phyloP scores from a whole-genome alignment of 2,888 invertebrate genomes.

The Ophonus ardosiacus region DNA sequence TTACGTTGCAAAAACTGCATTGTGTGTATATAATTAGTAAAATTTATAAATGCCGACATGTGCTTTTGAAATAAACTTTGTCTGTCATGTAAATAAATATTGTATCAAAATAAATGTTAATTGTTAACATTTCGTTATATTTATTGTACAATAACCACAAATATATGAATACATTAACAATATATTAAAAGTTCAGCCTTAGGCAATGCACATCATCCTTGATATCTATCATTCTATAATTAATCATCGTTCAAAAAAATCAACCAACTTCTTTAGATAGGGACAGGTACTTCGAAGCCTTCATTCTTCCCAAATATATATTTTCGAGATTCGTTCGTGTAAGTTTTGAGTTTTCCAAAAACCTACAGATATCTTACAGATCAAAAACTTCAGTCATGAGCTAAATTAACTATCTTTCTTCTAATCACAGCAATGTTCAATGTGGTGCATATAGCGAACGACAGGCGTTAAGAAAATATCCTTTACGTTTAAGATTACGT shows the following conservation, averaged over 20 bases:
- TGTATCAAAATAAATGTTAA: conserved; percentile 44
- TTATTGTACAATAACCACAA: conserved; percentile 45
- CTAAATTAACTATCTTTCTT: conserved; percentile 57
- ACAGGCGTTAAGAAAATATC: conserved; percentile 53
- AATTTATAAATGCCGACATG: conserved; percentile 21
- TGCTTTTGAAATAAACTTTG: neutral
- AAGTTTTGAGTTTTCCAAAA: conserved; percentile 59
- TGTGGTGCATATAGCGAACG: conserved; percentile 56
- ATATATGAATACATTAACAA: conserved; percentile 46
- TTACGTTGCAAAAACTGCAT: conserved; percentile 21
- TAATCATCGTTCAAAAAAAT: conserved; percentile 23
- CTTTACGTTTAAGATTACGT: conserved; percentile 51
- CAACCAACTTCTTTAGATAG: conserved; percentile 53
- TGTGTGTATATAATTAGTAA: neutral
- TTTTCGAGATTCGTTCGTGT: neutral
- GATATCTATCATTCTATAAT: conserved; percentile 9
- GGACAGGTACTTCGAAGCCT: conserved; percentile 61
- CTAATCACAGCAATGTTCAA: conserved; percentile 62
- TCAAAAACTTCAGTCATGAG: conserved; percentile 61
- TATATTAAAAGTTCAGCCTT: conserved; percentile 56
- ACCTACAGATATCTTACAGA: conserved; percentile 58
- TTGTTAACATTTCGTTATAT: conserved; percentile 23
- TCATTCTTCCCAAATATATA: conserved; percentile 49
- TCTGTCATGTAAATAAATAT: conserved; percentile 13
- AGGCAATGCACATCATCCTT: conserved; percentile 49